Evolutionary conservation across 1,140 invertebrate species (phyloP).

Genomic region (Cherax quadricarinatus): DNA sequence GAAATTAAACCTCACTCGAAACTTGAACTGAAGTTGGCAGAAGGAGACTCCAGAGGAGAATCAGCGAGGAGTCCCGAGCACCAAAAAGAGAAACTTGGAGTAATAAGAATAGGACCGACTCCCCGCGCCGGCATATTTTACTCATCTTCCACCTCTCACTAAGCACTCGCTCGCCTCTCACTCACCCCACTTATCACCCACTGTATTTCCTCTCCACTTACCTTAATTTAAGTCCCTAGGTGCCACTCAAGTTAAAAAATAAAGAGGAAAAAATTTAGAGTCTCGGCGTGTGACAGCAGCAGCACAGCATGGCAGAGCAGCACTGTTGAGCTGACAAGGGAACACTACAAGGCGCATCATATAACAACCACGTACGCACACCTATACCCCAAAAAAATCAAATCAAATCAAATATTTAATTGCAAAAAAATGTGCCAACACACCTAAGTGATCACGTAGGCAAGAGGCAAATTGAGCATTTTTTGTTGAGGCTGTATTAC

Average conservation of each 20-base stretch:
- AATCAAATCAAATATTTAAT: no score
- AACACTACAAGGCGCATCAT: constrained; percentile 30
- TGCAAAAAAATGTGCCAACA: no score
- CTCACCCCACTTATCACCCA: background rate
- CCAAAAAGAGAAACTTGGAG: constrained; percentile 50
- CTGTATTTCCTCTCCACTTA: constrained; percentile 6
- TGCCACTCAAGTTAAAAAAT: constrained; percentile 50
- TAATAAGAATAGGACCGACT: background rate
- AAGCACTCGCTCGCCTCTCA: background rate
- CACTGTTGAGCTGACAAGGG: constrained; percentile 42
- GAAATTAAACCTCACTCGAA: no score
- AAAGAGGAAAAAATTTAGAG: constrained; percentile 22
- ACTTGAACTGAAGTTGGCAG: no score
- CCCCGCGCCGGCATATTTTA: constrained; percentile 45
- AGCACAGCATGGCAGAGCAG: constrained; percentile 44
- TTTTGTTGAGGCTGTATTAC: no score
- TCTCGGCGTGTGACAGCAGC: constrained; percentile 42
- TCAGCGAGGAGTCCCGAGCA: background rate
- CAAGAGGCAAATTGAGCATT: no score
- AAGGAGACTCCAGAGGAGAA: background rate
- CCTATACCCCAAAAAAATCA: no score
- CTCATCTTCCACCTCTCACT: background rate
- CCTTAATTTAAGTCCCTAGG: constrained; percentile 50
- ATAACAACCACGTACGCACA: constrained; percentile 30
- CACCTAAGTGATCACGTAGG: no score